These are phyloP conservation scores for Cyanocitta stelleri DNA, from an alignment of 2,113 vertebrate species.

Conservation along the genomic window DNA sequence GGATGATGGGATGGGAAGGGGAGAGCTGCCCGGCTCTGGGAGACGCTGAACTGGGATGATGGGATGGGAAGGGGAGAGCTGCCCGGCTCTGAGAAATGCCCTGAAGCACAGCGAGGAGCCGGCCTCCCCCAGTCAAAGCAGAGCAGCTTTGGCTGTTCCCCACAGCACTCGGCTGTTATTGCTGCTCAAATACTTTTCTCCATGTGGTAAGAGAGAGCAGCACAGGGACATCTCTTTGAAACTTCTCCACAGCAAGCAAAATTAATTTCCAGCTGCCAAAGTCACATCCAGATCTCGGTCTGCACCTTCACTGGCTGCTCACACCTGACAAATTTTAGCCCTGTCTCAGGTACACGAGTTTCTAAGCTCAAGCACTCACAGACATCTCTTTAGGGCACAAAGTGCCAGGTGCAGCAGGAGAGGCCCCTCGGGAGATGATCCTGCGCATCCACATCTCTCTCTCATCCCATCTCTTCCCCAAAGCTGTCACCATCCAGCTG, in stretches of 20 bases:
- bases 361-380: neutral
- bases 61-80: neutral
- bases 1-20: neutral
- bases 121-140: neutral
- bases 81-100: neutral
- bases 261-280: neutral
- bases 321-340: neutral
- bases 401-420: neutral
- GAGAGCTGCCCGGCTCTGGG: neutral
- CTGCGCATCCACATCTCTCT: neutral
- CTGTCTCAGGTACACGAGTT: neutral
- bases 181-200: neutral
- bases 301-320: neutral
- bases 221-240: neutral
- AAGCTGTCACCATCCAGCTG: neutral
- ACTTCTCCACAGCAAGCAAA: fast-evolving
- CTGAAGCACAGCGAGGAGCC: neutral
- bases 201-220: neutral
- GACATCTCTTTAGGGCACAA: neutral
- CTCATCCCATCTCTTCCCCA: neutral
- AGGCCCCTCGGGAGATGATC: neutral
- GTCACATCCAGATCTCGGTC: neutral
- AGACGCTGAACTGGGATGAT: neutral
- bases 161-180: fast-evolving
- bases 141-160: neutral